These are phyloP conservation scores for Apteryx owenii DNA, from an alignment of 2,113 vertebrate species.

Conservation along the genomic window DNA sequence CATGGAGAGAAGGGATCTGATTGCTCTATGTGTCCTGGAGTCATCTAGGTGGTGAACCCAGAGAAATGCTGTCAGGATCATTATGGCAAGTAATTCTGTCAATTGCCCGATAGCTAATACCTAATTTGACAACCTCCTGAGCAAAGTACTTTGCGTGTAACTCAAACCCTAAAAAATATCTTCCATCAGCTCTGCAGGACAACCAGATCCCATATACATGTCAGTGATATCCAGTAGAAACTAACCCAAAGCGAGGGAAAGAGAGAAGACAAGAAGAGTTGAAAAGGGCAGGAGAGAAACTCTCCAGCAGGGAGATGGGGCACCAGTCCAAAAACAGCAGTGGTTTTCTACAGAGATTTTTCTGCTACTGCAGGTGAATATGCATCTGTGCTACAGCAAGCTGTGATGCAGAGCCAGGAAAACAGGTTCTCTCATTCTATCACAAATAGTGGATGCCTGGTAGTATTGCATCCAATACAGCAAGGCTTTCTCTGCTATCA, in stretches of 20 bases:
- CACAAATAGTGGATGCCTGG: background rate
- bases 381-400: background rate
- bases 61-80: background rate
- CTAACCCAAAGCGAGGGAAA: background rate
- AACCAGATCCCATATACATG: accelerated
- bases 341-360: background rate
- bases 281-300: background rate
- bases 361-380: background rate
- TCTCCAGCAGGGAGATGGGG: background rate
- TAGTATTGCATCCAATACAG: background rate
- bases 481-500: background rate
- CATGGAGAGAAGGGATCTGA: background rate
- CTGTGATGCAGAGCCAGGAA: background rate
- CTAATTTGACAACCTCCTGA: background rate
- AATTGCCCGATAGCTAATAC: background rate
- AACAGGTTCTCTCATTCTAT: background rate
- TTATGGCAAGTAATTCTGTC: background rate
- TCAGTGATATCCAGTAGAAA: background rate
- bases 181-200: background rate
- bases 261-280: background rate
- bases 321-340: background rate
- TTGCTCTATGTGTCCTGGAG: background rate
- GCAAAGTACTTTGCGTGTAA: background rate
- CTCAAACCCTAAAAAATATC: background rate
- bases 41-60: background rate